Evolutionary conservation across 1,140 invertebrate genomes (phyloP), one percentile per base, ranked within the genome.

Genomic region (Cataglyphis hispanica): DNA sequence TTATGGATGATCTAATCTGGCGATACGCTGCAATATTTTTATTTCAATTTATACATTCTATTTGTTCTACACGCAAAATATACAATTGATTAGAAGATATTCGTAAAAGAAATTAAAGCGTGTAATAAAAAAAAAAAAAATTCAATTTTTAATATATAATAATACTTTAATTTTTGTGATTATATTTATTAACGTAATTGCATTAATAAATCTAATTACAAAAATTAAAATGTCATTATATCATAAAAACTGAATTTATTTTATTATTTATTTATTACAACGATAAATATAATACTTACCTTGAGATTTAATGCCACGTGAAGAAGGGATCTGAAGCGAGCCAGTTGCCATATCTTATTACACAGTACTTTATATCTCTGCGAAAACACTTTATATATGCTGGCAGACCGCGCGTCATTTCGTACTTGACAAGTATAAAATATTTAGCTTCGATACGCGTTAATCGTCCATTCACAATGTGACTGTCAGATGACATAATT

Each of bases 291-390:
- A 58, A 78, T 66, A 53, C n/a, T 53, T 56, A 19, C 46, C 46
- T 50, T 19, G 2, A 46, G 19, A 78, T 66, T 67, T 69, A 56
- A 80, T 80, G 50, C 34, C 77, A 80, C 77, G 64, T 80, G 27
- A 80, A 80, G 16, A 69, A 56, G 46, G 31, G 25, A 58, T 16
- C 76, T 53, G 31, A 67, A 56, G 46, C 1, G 31, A 80, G 22
- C 16, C 67, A 70, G 16, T 70, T 69, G 22, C 13, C 13, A 43
- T 46, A 34, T 1, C 27, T 78, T 78, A 27, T 78, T 22, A 66
- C 16, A 78, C 27, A 27, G 11, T 78, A 77, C n/a, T n/a, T 63
- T 63, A 77, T 58, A 76, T 16, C 40, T 78, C 27, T 67, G 34
- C 22, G 16, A 58, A 80, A 80, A 80, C 61, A 50, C 31, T 31